phyloP scores from a whole-genome alignment of 2,113 vertebrate species.

The Holacanthus passer region DNA sequence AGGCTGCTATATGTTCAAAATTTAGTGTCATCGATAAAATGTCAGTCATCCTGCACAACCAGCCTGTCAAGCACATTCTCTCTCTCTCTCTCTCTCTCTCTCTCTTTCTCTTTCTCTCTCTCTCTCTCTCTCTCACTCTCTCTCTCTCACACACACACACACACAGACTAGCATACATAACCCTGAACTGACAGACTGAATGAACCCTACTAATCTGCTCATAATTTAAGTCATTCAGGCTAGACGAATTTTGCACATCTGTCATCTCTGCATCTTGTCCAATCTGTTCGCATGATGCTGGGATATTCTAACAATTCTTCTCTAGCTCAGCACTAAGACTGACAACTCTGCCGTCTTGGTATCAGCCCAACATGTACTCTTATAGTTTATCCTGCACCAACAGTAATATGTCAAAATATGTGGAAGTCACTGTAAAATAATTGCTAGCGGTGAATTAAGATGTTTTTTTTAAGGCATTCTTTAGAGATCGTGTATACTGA shows the following conservation, averaged over 20 bases:
- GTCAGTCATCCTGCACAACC: constrained; percentile 31
- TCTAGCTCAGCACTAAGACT: neutral
- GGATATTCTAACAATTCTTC: neutral
- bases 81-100: neutral
- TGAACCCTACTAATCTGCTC: constrained; percentile 73
- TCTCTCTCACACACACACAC: constrained; percentile 17
- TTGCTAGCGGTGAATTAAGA: neutral
- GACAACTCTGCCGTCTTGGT: neutral
- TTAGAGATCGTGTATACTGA: neutral
- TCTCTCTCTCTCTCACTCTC: neutral
- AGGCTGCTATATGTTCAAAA: constrained; percentile 25
- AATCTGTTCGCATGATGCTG: constrained; percentile 31
- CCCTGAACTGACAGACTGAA: constrained; percentile 48
- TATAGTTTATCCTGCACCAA: neutral
- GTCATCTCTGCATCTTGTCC: constrained; percentile 58
- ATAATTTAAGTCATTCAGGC: constrained; percentile 67
- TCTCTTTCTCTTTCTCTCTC: neutral
- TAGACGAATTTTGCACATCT: constrained; percentile 73
- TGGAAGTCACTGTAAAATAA: neutral
- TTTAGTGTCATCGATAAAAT: constrained; percentile 43
- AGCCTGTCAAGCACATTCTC: neutral
- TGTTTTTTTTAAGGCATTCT: neutral
- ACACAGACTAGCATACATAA: constrained; percentile 6
- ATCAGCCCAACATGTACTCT: constrained; percentile 6
- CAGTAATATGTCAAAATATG: constrained; percentile 11